phyloP scores from a whole-genome alignment of 2,797 vertebrate genomes.

The Trichosurus vulpecula region DNA sequence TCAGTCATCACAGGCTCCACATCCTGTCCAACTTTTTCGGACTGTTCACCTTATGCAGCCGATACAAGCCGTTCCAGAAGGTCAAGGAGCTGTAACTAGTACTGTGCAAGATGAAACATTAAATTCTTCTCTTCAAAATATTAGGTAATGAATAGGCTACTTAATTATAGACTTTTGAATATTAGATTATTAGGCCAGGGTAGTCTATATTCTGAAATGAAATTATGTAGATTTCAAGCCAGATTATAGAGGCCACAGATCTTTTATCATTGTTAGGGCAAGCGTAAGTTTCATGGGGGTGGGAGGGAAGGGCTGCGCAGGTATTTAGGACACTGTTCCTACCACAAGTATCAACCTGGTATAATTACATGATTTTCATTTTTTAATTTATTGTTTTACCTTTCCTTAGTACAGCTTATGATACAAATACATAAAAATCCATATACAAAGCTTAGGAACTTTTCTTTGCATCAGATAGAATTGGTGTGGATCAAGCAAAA shows the following conservation, averaged over 20 bases:
- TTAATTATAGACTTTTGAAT: not conserved
- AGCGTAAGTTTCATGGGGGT: not conserved
- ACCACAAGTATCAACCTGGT: not conserved
- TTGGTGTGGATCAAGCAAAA: conserved; percentile 12
- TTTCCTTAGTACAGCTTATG: not conserved
- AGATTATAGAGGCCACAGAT: conserved; percentile 23
- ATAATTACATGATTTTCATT: not conserved
- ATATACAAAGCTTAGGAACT: conserved; percentile 25
- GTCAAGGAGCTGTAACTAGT: conserved; percentile 72
- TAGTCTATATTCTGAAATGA: conserved; percentile 32
- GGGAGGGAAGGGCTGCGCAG: not conserved
- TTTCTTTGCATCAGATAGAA: conserved; percentile 13
- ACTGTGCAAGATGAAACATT: conserved; percentile 83
- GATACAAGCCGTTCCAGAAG: conserved; percentile 85
- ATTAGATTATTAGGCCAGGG: not conserved
- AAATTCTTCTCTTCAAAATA: conserved; percentile 81
- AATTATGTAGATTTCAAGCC: conserved; percentile 5
- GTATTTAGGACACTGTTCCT: not conserved
- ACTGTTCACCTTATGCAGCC: conserved; percentile 95
- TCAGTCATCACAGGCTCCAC: conserved; percentile 89
- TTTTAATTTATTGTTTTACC: conserved; percentile 36
- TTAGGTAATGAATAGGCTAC: conserved; percentile 83
- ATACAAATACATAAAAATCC: conserved; percentile 30
- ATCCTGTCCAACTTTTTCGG: conserved; percentile 93
- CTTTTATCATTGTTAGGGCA: not conserved